phyloP scores from a whole-genome alignment of 2,888 invertebrate species.

The Napeogenes sylphis region DNA sequence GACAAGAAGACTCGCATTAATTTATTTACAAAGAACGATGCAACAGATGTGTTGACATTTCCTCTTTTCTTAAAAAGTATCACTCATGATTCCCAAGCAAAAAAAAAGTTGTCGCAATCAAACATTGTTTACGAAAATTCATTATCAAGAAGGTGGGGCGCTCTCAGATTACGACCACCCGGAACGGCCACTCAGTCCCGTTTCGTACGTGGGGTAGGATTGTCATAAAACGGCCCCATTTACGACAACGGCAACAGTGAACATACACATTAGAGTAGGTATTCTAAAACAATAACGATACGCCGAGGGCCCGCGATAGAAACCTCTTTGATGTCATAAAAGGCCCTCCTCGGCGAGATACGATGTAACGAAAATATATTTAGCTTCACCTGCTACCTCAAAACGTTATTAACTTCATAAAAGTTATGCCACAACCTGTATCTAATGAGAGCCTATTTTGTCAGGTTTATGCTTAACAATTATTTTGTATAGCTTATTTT shows the following conservation, averaged over 20 bases:
- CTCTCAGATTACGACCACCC: conserved; percentile 60
- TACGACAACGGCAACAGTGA: conserved; percentile 57
- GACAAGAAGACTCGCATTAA: too few relatives aligned
- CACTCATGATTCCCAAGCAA: too few relatives aligned
- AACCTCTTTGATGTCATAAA: conserved; percentile 53
- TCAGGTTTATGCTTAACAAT: conserved; percentile 13
- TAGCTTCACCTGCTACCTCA: conserved; percentile 27
- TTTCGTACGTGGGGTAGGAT: conserved; percentile 39
- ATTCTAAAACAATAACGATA: conserved; percentile 46
- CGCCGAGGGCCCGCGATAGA: conserved; percentile 54
- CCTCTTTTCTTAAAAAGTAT: too few relatives aligned
- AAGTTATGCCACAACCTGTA: conserved; percentile 21
- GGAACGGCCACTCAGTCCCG: conserved; percentile 47
- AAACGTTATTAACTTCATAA: conserved; percentile 26
- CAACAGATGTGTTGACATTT: too few relatives aligned
- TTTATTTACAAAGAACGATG: too few relatives aligned
- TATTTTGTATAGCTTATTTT: conserved; percentile 14
- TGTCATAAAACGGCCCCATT: conserved; percentile 61
- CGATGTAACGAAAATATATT: conserved; percentile 35
- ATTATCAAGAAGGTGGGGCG: conserved; percentile 53
- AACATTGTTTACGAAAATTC: conserved; percentile 52
- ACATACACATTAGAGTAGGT: conserved; percentile 41
- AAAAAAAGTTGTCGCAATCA: conserved; percentile 10
- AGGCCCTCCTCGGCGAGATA: conserved; percentile 38
- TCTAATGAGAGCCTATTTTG: conserved; percentile 21